Evolutionary conservation across 2,113 vertebrate genomes (phyloP), one percentile per base, ranked within the genome.

Genomic region (Elgaria multicarinata): DNA sequence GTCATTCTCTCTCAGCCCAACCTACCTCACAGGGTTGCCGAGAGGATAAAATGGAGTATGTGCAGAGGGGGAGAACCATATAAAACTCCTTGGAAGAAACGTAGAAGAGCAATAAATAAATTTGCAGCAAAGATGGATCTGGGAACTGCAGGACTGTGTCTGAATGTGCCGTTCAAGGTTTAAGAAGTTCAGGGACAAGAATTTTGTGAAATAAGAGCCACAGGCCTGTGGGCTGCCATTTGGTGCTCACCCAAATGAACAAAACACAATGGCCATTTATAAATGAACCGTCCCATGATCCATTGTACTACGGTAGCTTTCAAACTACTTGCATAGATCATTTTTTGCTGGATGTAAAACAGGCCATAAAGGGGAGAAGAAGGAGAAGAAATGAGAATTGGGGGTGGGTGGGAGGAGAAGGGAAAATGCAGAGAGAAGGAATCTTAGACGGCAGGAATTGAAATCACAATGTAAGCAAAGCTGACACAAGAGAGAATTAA

Each of bases 401-500:
- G 16, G 36, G 42, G 66, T n/a, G 36, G 42, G 66, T n/a, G 2
- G 50, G 1, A 3, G 46, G 46, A 18, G 55, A 13, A 71, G 28
- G 36, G 28, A 18, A 46, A 36, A 44, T 12, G 9, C 7, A 62
- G 33, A 26, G 9, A 36, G 87, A 62, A 12, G 3, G 53, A 26
- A 74, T 33, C 26, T n/a, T 33, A 72, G 85, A 76, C 26, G 1
- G 36, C 18, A 55, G 62, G 74, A 33, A 78, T 77, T 80, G 91
- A 72, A 86, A 1, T 26, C 36, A 77, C 79, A 8, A 39, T 33
- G 4, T 58, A 50, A 93, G 26, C 75, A 1, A 90, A 84, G 90
- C 92, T 69, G 92, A 78, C 87, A 84, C 83, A 13, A 82, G 85
- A 90, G 90, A 90, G 91, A 90, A 93, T 93, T 90, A 90, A 94